Evolutionary conservation across 2,888 invertebrate genomes (phyloP), one percentile per base, ranked within the genome.

Genomic region (Hemicrepidius hirtus): DNA sequence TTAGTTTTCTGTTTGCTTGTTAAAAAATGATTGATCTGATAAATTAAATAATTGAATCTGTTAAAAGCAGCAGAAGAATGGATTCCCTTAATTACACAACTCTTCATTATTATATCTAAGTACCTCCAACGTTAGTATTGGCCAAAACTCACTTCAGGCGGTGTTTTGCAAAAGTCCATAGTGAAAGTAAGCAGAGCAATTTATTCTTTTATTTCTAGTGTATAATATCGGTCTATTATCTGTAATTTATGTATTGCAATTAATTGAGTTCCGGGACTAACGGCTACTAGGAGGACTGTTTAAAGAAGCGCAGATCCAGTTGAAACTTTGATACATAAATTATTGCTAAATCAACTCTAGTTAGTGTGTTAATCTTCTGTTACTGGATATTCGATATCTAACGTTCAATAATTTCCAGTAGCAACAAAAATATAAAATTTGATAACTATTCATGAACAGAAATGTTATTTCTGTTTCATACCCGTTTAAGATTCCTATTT

Each of bases 131-230:
- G 2, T 41, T 20, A 21, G n/a, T 57, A 13, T 20, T 40, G 37
- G 12, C 35, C 7, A 21, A 41, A 59, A 60, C n/a, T 13, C 24
- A 60, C 41, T 60, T 21, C 21, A 20, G 60, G 60, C 60, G 24
- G n/a, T 60, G 6, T 60, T 60, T 60, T 60, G 60, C 40, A 60
- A 60, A 60, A 20, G 41, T 0, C 18, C 21, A 0, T 9, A 28
- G 63, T 49, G 63, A 67, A 67, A 67, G 67, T 67, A 41, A 28
- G 35, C 55, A 24, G 13, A 53, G 16, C 21, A 35, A 66, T 67
- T n/a, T n/a, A n/a, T n/a, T 67, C 49, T 68, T 60, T 60, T 49
- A 35, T 60, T 67, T 68, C 28, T 60, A 46, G 32, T 21, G 41
- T 24, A 16, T 65, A 66, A 55, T 57, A 18, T 28, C 24, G 18